Percentiles rank a stretch among this genome's conserved stretches.
These are phyloP conservation scores for Syngnathoides biaculeatus DNA, from an alignment of 2,113 vertebrate species.

Conservation along the genomic window DNA sequence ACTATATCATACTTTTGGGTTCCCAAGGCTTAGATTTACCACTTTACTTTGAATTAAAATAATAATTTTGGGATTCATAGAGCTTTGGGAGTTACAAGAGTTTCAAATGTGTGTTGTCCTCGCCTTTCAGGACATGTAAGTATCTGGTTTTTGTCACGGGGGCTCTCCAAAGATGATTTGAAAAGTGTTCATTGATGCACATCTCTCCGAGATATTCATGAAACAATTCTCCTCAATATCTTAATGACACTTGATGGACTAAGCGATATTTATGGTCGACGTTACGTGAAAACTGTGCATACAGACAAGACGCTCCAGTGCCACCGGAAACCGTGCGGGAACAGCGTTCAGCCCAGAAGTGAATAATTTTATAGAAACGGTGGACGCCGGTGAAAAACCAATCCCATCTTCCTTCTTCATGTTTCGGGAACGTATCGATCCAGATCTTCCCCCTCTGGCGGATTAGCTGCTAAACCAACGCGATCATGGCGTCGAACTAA, in stretches of 20 bases:
- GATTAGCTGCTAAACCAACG: too few species aligned
- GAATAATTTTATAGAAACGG: too few species aligned
- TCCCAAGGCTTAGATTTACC: slow-evolving; percentile 23
- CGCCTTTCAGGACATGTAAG: not conserved
- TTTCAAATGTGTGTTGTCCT: not conserved
- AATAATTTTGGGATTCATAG: not conserved
- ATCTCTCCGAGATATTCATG: not conserved
- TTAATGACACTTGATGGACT: not conserved
- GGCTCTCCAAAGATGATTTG: not conserved
- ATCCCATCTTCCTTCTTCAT: too few species aligned
- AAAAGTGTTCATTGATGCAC: not conserved
- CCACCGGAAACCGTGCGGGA: too few species aligned
- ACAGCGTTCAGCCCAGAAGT: too few species aligned
- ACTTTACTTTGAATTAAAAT: not conserved
- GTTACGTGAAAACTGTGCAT: too few species aligned
- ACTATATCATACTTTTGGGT: slow-evolving; percentile 24
- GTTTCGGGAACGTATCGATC: too few species aligned
- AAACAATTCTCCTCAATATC: not conserved
- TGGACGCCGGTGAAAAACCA: too few species aligned
- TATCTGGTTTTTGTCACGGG: not conserved
- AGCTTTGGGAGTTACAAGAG: not conserved
- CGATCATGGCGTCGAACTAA: too few species aligned
- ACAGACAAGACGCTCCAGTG: too few species aligned
- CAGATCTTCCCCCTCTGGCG: too few species aligned
- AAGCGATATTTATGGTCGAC: too few species aligned